Percentiles rank a stretch among this genome's conserved stretches.
These are phyloP conservation scores for Bungarus multicinctus DNA, from an alignment of 2,113 vertebrate genomes.

Conservation along the genomic window DNA sequence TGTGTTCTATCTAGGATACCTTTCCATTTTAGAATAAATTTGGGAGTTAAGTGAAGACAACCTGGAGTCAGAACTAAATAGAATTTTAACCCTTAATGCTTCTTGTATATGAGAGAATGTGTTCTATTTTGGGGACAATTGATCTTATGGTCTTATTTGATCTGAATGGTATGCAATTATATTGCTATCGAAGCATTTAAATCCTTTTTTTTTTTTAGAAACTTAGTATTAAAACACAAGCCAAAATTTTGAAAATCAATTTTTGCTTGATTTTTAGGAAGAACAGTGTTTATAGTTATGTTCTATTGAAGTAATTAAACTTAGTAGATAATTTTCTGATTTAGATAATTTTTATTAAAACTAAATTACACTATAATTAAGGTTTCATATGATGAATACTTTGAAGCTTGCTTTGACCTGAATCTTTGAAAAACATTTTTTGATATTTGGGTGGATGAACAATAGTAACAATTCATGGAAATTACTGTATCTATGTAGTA, in stretches of 20 bases:
- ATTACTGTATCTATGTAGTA: not conserved
- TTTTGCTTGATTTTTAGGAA: not conserved
- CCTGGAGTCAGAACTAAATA: not conserved
- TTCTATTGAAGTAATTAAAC: not conserved
- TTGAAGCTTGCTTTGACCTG: not conserved
- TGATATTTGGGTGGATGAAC: not conserved
- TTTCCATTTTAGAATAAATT: not conserved
- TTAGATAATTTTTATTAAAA: not conserved
- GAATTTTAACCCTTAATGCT: not conserved
- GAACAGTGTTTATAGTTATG: not conserved
- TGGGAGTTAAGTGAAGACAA: not conserved
- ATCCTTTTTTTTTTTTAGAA: not conserved
- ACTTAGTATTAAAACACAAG: not conserved
- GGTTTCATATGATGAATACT: not conserved
- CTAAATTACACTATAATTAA: not conserved
- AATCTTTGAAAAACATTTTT: not conserved
- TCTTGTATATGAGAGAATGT: not conserved
- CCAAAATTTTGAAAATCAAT: not conserved
- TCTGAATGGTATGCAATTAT: not conserved
- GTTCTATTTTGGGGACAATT: not conserved
- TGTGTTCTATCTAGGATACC: not conserved
- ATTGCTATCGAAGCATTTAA: not conserved
- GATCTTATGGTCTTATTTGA: not conserved
- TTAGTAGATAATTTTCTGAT: not conserved
- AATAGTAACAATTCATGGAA: not conserved